Evolutionary conservation across 2,113 vertebrate species (phyloP), one percentile per base, ranked within the genome.

Genomic region (Pycnonotus jocosus): DNA sequence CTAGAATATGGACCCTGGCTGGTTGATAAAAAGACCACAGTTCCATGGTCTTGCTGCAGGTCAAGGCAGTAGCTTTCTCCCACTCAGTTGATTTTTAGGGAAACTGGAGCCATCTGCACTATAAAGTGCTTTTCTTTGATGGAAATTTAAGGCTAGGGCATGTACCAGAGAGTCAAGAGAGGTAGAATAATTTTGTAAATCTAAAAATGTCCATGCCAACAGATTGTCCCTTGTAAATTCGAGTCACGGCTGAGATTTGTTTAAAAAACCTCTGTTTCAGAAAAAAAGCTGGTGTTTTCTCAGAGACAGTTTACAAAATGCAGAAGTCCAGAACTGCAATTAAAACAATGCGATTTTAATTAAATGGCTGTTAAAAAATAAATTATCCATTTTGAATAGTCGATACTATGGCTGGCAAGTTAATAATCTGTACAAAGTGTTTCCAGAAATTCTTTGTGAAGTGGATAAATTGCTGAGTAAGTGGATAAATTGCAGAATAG

Each of bases 401-500:
- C 0, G 0, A 9, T 33, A 38, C 5, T 28, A 25, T 35, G 23
- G 11, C 35, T 79, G 14, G 14, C 21, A 74, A 62, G 40, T 56
- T 90, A 68, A 35, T 65, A 0, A 56, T 64, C 60, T 54, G 9
- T 58, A 71, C 11, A 69, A 85, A 6, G 20, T 57, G 12, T 42
- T 91, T 81, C 56, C 2, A 2, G 28, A 81, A 86, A 65, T 45
- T 14, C 40, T 57, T 78, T 92, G 18, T 76, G 45, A 81, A 88
- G 57, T 1, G 0, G 9, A 20, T 82, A 62, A 85, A 76, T 31
- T 71, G 30, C 31, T 48, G 70, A 76, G 47, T 17, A 58, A 86
- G n/a, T 58, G 16, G 10, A 24, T 80, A 62, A 88, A 72, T 31
- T 76, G 35, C 24, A 45, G 71, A 76, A 47, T 9, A 77, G 17